phyloP scores from a whole-genome alignment of 92 coral and sea anemone species.

The Palythoa heliodiscus region DNA sequence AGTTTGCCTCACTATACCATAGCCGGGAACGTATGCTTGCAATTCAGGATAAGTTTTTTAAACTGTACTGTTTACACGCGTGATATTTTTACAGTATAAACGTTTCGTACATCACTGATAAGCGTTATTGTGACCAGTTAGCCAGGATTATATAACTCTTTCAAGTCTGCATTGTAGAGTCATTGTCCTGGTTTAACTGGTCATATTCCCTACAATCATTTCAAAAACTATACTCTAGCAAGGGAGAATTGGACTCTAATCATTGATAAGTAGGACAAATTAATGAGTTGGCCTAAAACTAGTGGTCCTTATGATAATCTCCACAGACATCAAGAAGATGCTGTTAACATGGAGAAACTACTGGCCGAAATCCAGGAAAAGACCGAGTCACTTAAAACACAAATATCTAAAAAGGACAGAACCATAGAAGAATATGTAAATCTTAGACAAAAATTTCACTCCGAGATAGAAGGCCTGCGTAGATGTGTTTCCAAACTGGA shows the following conservation, averaged over 20 bases:
- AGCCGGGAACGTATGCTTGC: too few relatives aligned
- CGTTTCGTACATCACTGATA: too few relatives aligned
- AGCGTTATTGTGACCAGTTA: too few relatives aligned
- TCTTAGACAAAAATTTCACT: constrained; percentile 48
- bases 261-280: background rate
- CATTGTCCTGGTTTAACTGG: background rate
- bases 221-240: background rate
- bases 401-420: constrained; percentile 65
- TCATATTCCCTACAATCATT: background rate
- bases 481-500: constrained; percentile 34
- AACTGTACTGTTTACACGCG: too few relatives aligned
- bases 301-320: background rate
- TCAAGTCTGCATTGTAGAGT: too few relatives aligned
- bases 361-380: constrained; percentile 60
- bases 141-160: too few relatives aligned
- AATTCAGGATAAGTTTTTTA: too few relatives aligned
- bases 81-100: too few relatives aligned
- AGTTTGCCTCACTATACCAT: too few relatives aligned
- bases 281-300: background rate
- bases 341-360: constrained; percentile 50
- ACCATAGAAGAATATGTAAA: constrained; percentile 50
- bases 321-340: constrained; percentile 50
- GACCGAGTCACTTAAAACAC: constrained; percentile 47
- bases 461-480: constrained; percentile 49
- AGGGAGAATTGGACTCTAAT: background rate